Evolutionary conservation across 2,888 invertebrate genomes (phyloP), one percentile per base, ranked within the genome.

Genomic region (Lysandra bellargus): DNA sequence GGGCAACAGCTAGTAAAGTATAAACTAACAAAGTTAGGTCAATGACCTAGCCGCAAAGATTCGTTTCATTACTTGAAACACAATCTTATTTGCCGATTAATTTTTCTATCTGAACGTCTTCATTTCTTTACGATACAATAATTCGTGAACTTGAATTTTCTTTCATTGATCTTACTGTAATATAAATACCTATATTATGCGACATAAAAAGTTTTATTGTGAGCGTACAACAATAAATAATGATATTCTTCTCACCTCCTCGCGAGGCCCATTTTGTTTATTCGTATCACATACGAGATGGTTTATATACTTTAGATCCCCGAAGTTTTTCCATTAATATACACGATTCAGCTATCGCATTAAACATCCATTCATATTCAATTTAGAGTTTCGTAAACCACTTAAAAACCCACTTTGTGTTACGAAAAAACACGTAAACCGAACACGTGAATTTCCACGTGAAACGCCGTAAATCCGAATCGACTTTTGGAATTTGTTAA

Each of bases 281-380:
- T 69, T 69, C 69, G 2, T 30, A 33, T 69, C 69, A 69, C 69
- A 69, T 69, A 69, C 4, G 33, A 33, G 33, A 69, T 4, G 69
- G 33, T 69, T 69, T 69, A 33, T 6, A 69, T 23, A 61, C 6
- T 61, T 60, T 74, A 44, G 23, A 33, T 14, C 30, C 1, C 30
- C 53, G 30, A 76, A 76, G 53, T 57, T 76, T 76, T 57, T 76
- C 57, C 53, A 57, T 76, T 12, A 76, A 75, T 53, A 53, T 69
- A 69, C 2, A 69, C 33, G 69, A 69, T 69, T 69, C 33, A 14
- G 69, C 14, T 69, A 69, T 57, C 49, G 57, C 76, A 76, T 76
- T 75, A 75, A 23, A 49, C 57, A 33, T 76, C 33, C 49, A 76
- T 76, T 75, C 49, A 75, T 76, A 57, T 76, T 76, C 76, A 76